Base-by-base conservation (phyloP, 1,140 invertebrate genomes). In the Colletes latitarsis region DNA sequence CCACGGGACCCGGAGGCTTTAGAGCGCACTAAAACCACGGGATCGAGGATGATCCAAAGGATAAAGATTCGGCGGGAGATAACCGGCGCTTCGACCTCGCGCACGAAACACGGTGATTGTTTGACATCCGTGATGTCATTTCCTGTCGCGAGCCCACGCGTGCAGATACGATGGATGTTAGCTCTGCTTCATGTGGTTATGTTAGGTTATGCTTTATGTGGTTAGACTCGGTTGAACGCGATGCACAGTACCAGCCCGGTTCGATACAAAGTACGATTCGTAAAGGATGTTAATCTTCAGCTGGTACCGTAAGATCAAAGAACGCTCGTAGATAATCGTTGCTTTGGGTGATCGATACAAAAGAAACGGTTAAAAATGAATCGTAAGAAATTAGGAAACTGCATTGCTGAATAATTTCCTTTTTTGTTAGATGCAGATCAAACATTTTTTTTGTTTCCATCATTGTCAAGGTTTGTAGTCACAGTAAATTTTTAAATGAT, bases 21-120 rank as follows among this genome's bases (percentile, higher is more conserved):
- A 88, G 80, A 86, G 74, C 79, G 66, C 55, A 86, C 69, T 88
- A 86, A 88, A 88, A 88, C 73, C 74, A 72, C 67, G 60, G 82
- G 76, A 77, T 83, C 70, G 76, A 66, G 84, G 79, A 81, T 86
- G 69, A 84, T 77, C 71, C 78, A 19, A 21, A 49, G 62, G 69
- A 84, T 83, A 81, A 85, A 43, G 77, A 81, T 67, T 58, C 60
- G 60, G 60, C 10, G 17, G 21, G 49, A 63, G 71, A 85, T 58
- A 80, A 70, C 76, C 79, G 41, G 58, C 30, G 53, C 66, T 46
- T 67, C 75, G 63, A 19, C 57, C 41, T 52, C 39, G 10, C 30
- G 15, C 66, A 62, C 55, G 43, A 60, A 67, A 52, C 75, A 30
- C 41, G 55, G 64, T 43, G 71, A 81, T 75, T 43, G 53, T 60